Evolutionary conservation across 2,113 vertebrate species (phyloP).

Genomic region (Macrotis lagotis): DNA sequence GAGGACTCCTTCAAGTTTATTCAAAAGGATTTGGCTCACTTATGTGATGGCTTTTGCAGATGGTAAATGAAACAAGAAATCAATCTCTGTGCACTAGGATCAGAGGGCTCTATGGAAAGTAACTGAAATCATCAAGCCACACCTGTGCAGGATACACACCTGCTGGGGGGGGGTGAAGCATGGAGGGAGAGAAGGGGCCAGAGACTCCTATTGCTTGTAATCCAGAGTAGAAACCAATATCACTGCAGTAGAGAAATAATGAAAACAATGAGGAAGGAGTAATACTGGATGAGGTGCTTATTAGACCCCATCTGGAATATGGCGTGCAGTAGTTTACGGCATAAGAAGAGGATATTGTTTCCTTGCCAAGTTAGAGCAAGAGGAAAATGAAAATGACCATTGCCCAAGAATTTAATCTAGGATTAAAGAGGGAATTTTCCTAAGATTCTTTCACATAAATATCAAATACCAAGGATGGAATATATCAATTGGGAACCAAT

Average conservation of each 20-base stretch:
- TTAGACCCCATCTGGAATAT: background rate
- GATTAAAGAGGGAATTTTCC: background rate
- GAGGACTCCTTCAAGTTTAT: background rate
- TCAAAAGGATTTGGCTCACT: background rate
- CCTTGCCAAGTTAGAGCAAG: background rate
- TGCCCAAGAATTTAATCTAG: background rate
- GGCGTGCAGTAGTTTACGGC: background rate
- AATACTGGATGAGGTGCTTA: background rate
- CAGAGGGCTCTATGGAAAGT: background rate
- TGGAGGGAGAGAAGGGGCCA: background rate
- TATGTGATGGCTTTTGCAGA: background rate
- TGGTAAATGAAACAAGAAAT: background rate
- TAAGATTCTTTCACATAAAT: background rate
- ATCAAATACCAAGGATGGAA: background rate
- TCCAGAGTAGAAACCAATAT: background rate
- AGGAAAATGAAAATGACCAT: background rate
- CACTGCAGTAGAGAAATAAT: background rate
- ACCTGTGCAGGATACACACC: background rate
- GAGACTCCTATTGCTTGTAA: background rate
- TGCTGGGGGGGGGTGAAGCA: background rate
- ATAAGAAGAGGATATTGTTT: constrained; percentile 1
- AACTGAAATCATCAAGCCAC: background rate
- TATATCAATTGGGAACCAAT: background rate
- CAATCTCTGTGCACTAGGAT: background rate
- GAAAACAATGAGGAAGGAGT: background rate